Conservation (phyloP, 2,113 vertebrate species). For the Astatotilapia flaviijosephi region DNA sequence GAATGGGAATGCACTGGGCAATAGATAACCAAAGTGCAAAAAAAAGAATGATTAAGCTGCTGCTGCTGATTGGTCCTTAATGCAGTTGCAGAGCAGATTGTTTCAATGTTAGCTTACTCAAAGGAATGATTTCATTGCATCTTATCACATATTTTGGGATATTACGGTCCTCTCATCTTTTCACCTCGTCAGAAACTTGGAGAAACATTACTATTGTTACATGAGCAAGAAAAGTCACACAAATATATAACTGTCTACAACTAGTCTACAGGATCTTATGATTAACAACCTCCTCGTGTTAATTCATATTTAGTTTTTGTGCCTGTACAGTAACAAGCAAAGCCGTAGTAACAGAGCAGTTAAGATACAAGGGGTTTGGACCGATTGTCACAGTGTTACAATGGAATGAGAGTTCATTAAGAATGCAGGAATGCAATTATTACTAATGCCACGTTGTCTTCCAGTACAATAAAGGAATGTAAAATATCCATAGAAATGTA, state of each 20-base stretch:
- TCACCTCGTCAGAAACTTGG: neutral
- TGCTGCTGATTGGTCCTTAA: neutral
- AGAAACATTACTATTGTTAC: neutral
- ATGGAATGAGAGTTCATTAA: slow-evolving; percentile 54
- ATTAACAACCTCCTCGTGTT: neutral
- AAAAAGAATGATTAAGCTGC: slow-evolving; percentile 28
- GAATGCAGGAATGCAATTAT: slow-evolving; percentile 43
- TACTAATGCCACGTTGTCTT: neutral
- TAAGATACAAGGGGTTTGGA: neutral
- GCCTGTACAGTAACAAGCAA: slow-evolving; percentile 16
- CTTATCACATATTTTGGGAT: neutral
- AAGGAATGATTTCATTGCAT: slow-evolving; percentile 10
- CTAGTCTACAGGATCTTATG: neutral
- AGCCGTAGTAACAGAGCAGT: slow-evolving; percentile 8
- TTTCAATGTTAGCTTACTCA: neutral
- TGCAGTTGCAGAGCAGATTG: neutral
- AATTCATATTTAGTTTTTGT: neutral
- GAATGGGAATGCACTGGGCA: neutral
- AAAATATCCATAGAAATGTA: slow-evolving; percentile 60
- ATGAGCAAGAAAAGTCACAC: slow-evolving; percentile 16
- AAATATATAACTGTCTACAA: slow-evolving; percentile 4
- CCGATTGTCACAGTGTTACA: slow-evolving; percentile 68
- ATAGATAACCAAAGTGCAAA: slow-evolving; percentile 37
- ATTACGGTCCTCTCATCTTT: neutral
- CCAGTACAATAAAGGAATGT: slow-evolving; percentile 48